Base-by-base conservation (phyloP, 2,113 vertebrate species). In the Xyrauchen texanus region DNA sequence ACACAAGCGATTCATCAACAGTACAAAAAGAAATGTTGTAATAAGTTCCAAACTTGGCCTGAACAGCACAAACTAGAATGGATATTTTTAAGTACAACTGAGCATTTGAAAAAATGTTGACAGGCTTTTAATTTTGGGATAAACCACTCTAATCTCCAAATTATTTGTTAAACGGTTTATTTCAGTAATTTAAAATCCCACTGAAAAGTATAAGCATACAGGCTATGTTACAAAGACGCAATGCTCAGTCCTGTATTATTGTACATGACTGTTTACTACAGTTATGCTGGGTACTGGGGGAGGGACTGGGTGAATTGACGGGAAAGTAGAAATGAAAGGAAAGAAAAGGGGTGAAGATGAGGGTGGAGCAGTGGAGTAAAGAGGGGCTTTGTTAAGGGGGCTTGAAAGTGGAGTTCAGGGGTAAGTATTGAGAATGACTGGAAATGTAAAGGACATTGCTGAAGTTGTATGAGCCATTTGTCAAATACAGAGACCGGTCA, bases 391-490 rank as follows among this genome's bases (percentile, higher is more conserved):
- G 81, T 83, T 80, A 12, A 76, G 8, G 44, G 52, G 21, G 71
- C 16, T 15, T 15, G 66, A 70, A 57, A 15, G 13, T 51, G 16
- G 58, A 76, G 81, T 70, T 82, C 77, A 75, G 60, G 21, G 21
- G 45, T 60, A 70, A 76, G 49, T 69, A 72, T 21, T 69, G 65
- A 42, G 34, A 65, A 62, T 12, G 34, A 65, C 9, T n/a, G n/a
- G 42, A 49, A 83, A 65, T 76, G 79, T 83, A 71, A 16, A 74
- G 64, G 66, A 71, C 81, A 67, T 83, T 83, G 72, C 80, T 55
- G 42, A 76, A 68, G 47, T 61, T 70, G 64, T 71, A 61, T 34
- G 21, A 53, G 71, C 13, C 46, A 63, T 68, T 9, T 58, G 64
- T 45, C 64, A 55, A 52, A 60, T 16, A 51, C 11, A 49, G 49